phyloP scores from a whole-genome alignment of 2,888 invertebrate genomes.

The Polymixis lichenea region DNA sequence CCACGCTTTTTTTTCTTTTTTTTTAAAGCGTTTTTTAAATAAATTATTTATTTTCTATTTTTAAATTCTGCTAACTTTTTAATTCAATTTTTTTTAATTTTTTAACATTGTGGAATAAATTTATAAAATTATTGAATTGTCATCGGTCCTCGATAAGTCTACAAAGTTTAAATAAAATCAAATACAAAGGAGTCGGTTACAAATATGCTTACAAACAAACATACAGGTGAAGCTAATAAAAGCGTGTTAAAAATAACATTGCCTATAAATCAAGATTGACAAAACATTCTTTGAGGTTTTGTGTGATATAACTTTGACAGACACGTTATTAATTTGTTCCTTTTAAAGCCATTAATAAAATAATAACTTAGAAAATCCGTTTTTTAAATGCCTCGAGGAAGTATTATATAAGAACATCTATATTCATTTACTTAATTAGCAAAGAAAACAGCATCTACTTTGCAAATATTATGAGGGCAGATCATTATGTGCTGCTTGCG shows the following conservation, averaged over 20 bases:
- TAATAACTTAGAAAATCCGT: constrained; percentile 34
- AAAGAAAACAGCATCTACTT: constrained; percentile 24
- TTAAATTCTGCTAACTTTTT: no score
- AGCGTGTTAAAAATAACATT: neutral
- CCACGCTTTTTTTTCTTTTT: no score
- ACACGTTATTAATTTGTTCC: neutral
- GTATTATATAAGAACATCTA: constrained; percentile 42
- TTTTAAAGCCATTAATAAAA: neutral
- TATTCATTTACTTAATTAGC: constrained; percentile 35
- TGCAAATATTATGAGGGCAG: constrained; percentile 41
- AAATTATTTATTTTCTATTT: no score
- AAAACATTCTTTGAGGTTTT: neutral
- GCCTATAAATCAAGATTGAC: neutral
- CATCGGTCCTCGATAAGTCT: no score
- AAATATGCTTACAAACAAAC: no score
- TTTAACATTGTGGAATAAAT: no score
- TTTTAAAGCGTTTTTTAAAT: no score
- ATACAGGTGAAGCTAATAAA: no score
- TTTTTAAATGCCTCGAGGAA: constrained; percentile 22
- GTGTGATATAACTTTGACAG: neutral
- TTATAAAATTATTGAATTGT: no score
- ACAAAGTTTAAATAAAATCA: no score
- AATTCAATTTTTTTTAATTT: no score
- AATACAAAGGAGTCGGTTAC: no score
- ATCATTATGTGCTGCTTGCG: neutral